Evolutionary conservation across 2,888 invertebrate genomes (phyloP).

Genomic region (Drosophila putrida): DNA sequence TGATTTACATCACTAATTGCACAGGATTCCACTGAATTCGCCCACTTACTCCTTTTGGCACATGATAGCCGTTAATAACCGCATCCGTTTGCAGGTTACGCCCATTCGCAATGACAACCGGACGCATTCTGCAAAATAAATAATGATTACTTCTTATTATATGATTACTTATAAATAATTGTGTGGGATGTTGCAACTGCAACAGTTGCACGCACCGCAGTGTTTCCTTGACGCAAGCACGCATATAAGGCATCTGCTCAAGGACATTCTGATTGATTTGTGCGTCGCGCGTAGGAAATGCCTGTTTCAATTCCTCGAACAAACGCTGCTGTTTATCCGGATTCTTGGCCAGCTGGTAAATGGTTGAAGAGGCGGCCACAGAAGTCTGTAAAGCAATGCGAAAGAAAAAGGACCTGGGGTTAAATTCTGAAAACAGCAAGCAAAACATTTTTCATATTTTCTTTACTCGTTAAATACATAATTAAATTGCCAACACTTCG

Average conservation of each 20-base stretch:
- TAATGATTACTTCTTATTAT: background rate
- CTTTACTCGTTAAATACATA: slow-evolving; percentile 28
- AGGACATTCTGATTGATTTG: slow-evolving; percentile 88
- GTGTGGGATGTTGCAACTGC: background rate
- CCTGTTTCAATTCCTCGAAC: slow-evolving; percentile 87
- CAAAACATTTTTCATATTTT: slow-evolving; percentile 1
- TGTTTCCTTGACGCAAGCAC: slow-evolving; percentile 92
- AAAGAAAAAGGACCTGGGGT: background rate
- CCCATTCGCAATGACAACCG: slow-evolving; percentile 93
- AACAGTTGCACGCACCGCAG: slow-evolving; percentile 87
- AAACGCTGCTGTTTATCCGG: slow-evolving; percentile 89
- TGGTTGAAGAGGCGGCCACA: slow-evolving; percentile 90
- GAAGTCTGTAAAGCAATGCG: slow-evolving; percentile 87
- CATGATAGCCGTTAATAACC: slow-evolving; percentile 91
- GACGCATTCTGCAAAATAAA: slow-evolving; percentile 88
- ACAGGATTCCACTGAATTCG: background rate
- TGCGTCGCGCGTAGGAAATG: slow-evolving; percentile 87
- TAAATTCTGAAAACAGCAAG: slow-evolving; percentile 1
- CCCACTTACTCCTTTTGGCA: slow-evolving; percentile 91
- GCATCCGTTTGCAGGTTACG: slow-evolving; percentile 91
- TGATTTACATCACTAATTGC: too few species aligned
- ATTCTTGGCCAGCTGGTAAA: slow-evolving; percentile 91
- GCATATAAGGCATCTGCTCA: slow-evolving; percentile 89
- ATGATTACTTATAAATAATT: background rate
- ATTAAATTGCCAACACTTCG: slow-evolving; percentile 7